Percentiles rank a stretch among this genome's conserved stretches.
Conservation (phyloP, 2,113 vertebrate genomes). For the Mustela lutreola region DNA sequence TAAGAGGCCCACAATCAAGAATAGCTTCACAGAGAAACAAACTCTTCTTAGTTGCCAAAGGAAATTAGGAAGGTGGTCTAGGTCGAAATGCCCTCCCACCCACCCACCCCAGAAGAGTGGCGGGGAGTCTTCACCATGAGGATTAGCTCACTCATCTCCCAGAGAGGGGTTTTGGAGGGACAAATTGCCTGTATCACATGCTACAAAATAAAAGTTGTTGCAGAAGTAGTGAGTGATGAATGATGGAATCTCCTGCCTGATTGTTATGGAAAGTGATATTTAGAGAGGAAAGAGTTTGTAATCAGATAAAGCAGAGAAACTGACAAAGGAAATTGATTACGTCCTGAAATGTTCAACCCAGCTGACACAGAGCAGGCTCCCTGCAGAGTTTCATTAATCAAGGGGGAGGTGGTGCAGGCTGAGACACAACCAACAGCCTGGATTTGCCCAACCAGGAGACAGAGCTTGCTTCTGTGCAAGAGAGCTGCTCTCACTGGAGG, state of each 20-base stretch:
- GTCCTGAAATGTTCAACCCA: not conserved
- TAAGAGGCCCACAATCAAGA: not conserved
- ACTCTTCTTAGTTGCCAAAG: not conserved
- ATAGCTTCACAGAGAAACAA: not conserved
- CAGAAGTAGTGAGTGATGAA: not conserved
- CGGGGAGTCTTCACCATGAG: not conserved
- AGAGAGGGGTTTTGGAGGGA: not conserved
- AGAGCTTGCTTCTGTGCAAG: not conserved
- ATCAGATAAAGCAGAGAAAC: conserved; percentile 56
- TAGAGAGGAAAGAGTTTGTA: conserved; percentile 9
- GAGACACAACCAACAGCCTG: fast-evolving
- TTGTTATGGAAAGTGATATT: conserved; percentile 41
- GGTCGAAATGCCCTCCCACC: not conserved
- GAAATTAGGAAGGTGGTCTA: not conserved
- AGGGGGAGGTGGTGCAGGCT: not conserved
- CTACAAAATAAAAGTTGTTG: not conserved
- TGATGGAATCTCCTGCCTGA: not conserved
- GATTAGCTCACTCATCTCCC: not conserved
- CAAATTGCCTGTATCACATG: not conserved
- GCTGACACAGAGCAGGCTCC: not conserved
- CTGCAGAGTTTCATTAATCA: not conserved
- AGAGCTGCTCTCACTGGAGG: not conserved
- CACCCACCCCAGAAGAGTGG: not conserved
- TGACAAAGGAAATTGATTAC: conserved; percentile 6
- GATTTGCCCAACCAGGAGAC: not conserved